Conservation (phyloP, 1,140 invertebrate genomes). For the Atta texana region DNA sequence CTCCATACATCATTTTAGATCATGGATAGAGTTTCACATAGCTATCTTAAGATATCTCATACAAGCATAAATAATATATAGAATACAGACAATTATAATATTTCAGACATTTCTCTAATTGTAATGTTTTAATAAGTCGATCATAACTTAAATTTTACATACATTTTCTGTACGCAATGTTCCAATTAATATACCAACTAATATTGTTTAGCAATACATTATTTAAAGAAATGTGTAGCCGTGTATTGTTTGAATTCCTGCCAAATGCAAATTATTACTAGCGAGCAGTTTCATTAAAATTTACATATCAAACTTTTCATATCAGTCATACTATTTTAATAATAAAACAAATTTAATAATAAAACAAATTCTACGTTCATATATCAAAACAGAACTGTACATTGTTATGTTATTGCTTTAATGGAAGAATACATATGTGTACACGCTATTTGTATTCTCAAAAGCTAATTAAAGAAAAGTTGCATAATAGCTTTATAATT, state of each 20-base stretch:
- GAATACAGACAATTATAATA: conserved; percentile 4
- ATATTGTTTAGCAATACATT: not conserved
- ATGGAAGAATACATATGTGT: not conserved
- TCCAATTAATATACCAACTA: not conserved
- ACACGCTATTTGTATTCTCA: not conserved
- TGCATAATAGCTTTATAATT: not conserved
- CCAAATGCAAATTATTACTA: not conserved
- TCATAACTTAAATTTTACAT: not conserved
- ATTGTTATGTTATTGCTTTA: not conserved
- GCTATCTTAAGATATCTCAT: not conserved
- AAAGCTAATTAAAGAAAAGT: not conserved
- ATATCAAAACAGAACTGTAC: not conserved
- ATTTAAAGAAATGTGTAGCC: not conserved
- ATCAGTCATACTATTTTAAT: not conserved
- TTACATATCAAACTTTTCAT: not conserved
- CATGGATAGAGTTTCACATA: not conserved
- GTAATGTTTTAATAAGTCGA: not conserved
- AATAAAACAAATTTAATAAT: not conserved
- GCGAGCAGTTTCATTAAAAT: not conserved
- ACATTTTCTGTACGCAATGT: not conserved
- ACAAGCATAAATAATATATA: not conserved
- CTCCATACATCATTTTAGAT: conserved; percentile 1
- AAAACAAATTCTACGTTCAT: not conserved
- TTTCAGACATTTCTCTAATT: not conserved
- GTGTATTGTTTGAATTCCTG: not conserved